Percentiles rank a stretch among this genome's conserved stretches.
phyloP scores from a whole-genome alignment of 2,888 invertebrate species.

The Acronicta psi region DNA sequence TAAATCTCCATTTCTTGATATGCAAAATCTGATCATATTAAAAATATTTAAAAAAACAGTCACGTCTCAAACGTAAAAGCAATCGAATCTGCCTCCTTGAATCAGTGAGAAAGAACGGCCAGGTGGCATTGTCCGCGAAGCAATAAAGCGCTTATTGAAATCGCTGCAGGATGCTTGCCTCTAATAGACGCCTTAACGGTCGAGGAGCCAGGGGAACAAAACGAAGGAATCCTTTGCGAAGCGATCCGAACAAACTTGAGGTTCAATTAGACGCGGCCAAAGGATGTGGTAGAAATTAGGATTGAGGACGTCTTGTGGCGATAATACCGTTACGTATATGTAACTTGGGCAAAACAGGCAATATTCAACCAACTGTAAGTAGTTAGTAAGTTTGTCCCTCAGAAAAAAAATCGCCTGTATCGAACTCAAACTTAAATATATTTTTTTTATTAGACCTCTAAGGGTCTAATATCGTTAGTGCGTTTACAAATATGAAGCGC shows the following conservation, averaged over 20 bases:
- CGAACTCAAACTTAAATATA: too few species aligned
- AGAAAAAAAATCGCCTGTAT: too few species aligned
- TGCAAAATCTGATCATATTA: background rate
- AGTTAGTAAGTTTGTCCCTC: too few species aligned
- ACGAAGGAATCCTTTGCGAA: constrained; percentile 50
- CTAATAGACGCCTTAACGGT: constrained; percentile 53
- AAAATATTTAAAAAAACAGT: constrained; percentile 12
- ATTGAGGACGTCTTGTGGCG: constrained; percentile 6
- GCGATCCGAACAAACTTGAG: constrained; percentile 42
- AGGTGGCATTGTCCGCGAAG: constrained; percentile 42
- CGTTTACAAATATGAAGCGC: too few species aligned
- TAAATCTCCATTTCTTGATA: background rate
- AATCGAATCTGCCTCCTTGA: constrained; percentile 28
- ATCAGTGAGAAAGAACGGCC: constrained; percentile 36
- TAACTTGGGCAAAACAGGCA: too few species aligned
- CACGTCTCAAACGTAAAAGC: constrained; percentile 31
- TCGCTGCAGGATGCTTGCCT: constrained; percentile 48
- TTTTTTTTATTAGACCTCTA: too few species aligned
- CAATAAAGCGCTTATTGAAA: constrained; percentile 65
- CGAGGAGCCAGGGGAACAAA: constrained; percentile 41
- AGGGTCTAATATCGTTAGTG: too few species aligned
- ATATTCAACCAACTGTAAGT: too few species aligned
- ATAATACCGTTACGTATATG: too few species aligned
- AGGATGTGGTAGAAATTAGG: constrained; percentile 17
- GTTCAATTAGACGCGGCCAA: constrained; percentile 46